Evolutionary conservation across 2,797 vertebrate genomes (phyloP).

Genomic region (Otolemur crassicaudatus): DNA sequence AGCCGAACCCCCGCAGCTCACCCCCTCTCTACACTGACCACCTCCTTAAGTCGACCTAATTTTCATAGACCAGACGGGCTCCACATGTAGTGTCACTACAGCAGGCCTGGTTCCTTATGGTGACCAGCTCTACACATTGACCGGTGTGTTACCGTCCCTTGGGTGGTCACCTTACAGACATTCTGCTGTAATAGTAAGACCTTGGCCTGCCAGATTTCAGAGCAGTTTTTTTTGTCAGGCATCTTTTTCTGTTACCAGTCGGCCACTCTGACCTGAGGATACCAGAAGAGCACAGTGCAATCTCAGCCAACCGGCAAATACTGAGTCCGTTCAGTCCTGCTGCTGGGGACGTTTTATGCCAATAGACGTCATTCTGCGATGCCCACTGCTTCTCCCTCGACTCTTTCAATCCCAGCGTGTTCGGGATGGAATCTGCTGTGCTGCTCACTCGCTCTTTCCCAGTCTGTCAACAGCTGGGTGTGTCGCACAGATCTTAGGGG

Average conservation of each 20-base stretch:
- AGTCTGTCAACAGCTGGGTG: not conserved
- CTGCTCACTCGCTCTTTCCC: not conserved
- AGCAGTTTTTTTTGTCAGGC: not conserved
- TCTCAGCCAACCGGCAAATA: constrained; percentile 29
- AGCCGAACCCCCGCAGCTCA: too few relatives aligned
- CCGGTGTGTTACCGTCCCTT: too few relatives aligned
- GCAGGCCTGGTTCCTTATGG: too few relatives aligned
- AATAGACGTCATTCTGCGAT: not conserved
- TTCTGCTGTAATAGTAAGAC: not conserved
- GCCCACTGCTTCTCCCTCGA: not conserved
- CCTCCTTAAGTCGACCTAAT: too few relatives aligned
- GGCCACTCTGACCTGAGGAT: constrained; percentile 15
- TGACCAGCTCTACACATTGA: too few relatives aligned
- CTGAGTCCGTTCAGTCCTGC: constrained; percentile 48
- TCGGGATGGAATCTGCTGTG: not conserved
- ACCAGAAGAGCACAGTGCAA: constrained; percentile 29
- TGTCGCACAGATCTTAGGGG: not conserved
- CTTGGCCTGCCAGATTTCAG: not conserved
- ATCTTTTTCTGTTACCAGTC: constrained; percentile 28
- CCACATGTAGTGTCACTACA: too few relatives aligned
- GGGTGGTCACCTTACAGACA: too few relatives aligned
- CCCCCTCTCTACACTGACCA: too few relatives aligned
- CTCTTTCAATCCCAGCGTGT: not conserved
- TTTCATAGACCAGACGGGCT: too few relatives aligned
- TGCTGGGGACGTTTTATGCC: not conserved